Percentiles rank a stretch among this genome's conserved stretches.
Conservation (phyloP, 2,113 vertebrate species). For the Psittacus erithacus region DNA sequence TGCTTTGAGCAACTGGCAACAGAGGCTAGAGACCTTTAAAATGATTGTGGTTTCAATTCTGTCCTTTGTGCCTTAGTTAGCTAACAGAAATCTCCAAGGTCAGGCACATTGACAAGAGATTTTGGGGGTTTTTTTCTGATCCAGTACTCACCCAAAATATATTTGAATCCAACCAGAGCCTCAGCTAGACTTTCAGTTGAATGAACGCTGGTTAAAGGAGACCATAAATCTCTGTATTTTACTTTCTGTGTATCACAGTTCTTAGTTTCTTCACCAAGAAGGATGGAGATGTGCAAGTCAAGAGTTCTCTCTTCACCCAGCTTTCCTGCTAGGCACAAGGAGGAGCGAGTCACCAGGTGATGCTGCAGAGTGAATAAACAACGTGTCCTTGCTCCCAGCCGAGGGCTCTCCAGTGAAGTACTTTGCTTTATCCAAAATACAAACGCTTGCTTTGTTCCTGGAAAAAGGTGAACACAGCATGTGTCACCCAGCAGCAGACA, state of each 20-base stretch:
- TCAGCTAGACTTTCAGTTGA: not conserved
- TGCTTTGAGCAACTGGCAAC: not conserved
- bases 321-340: not conserved
- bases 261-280: not conserved
- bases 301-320: not conserved
- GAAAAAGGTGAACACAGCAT: not conserved
- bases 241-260: not conserved
- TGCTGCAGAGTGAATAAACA: not conserved
- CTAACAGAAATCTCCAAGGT: not conserved
- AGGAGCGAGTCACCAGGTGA: not conserved
- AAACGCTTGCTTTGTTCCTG: not conserved
- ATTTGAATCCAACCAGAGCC: not conserved
- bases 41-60: not conserved
- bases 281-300: not conserved
- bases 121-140: not conserved
- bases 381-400: not conserved
- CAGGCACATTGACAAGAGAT: not conserved
- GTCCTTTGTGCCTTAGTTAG: not conserved
- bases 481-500: not conserved
- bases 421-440: not conserved
- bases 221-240: not conserved
- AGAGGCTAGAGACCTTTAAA: not conserved
- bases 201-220: not conserved
- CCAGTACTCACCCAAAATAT: not conserved
- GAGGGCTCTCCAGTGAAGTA: not conserved